These are phyloP conservation scores for Orchesella flavescens DNA, from an alignment of 2,888 invertebrate genomes.

Conservation along the genomic window DNA sequence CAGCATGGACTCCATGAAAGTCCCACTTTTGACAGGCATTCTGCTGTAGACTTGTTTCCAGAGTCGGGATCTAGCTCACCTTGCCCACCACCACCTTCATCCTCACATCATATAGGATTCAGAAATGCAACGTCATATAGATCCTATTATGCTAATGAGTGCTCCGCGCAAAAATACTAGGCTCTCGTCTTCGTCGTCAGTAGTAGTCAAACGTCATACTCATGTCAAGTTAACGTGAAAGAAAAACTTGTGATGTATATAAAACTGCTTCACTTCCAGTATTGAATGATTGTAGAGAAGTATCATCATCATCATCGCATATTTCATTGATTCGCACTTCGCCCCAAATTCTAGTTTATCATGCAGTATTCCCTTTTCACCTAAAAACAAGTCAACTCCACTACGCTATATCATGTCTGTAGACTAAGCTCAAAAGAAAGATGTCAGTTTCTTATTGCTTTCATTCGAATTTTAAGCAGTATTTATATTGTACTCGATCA, in stretches of 20 bases:
- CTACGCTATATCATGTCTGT: no score
- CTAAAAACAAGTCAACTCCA: no score
- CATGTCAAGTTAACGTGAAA: background rate
- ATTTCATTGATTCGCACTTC: constrained; percentile 4
- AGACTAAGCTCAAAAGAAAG: no score
- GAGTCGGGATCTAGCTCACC: constrained; percentile 65
- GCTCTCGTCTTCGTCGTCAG: no score
- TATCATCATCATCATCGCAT: no score
- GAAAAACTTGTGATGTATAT: constrained; percentile 35
- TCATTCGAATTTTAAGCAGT: no score
- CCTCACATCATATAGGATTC: constrained; percentile 63
- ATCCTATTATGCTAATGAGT: constrained; percentile 70
- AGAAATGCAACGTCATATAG: constrained; percentile 67
- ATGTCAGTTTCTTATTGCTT: no score
- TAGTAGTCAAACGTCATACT: background rate
- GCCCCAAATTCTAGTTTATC: constrained; percentile 9
- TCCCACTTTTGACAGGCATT: constrained; percentile 63
- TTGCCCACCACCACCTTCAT: constrained; percentile 51
- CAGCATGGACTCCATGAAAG: constrained; percentile 51
- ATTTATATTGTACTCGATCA: no score
- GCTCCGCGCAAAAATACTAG: constrained; percentile 69
- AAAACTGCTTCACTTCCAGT: background rate
- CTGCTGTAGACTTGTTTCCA: constrained; percentile 61
- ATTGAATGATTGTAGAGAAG: no score
- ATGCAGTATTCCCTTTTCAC: no score